Evolutionary conservation across 2,797 vertebrate genomes (phyloP).

Genomic region (Enteromius argenteus): DNA sequence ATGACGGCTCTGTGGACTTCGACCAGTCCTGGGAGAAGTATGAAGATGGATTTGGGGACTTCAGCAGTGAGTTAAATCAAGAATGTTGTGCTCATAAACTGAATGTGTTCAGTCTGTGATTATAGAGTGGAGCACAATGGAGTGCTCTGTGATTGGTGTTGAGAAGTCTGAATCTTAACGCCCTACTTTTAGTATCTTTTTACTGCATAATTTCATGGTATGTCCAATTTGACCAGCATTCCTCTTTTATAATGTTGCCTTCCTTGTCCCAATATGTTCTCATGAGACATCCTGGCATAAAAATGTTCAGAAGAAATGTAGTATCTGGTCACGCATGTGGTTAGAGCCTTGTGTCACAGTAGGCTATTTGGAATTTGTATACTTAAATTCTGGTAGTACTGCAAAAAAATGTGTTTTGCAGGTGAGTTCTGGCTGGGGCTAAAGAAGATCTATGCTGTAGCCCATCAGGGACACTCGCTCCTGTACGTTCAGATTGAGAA

Average conservation of each 20-base stretch:
- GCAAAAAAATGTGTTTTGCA: constrained; percentile 16
- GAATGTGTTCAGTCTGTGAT: constrained; percentile 10
- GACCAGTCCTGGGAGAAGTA: constrained; percentile 90
- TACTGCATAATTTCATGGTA: constrained; percentile 17
- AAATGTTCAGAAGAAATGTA: not conserved
- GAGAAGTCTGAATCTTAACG: not conserved
- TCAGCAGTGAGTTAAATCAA: constrained; percentile 78
- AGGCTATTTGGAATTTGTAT: not conserved
- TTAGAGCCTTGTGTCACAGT: not conserved
- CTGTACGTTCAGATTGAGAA: constrained; percentile 87
- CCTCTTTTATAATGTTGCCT: not conserved
- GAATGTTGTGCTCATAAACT: constrained; percentile 40
- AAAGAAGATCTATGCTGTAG: constrained; percentile 38
- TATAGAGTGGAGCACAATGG: constrained; percentile 13
- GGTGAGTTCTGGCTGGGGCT: constrained; percentile 43
- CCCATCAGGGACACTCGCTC: constrained; percentile 76
- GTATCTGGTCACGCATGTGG: not conserved
- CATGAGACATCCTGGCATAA: not conserved
- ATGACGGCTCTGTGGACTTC: constrained; percentile 87
- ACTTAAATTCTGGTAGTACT: not conserved
- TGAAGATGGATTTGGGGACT: constrained; percentile 86
- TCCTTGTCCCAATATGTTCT: constrained; percentile 12
- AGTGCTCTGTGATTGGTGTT: not conserved
- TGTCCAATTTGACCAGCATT: constrained; percentile 20
- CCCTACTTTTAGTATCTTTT: not conserved